Base-by-base conservation (phyloP, 2,888 invertebrate genomes). In the Aelia acuminata region DNA sequence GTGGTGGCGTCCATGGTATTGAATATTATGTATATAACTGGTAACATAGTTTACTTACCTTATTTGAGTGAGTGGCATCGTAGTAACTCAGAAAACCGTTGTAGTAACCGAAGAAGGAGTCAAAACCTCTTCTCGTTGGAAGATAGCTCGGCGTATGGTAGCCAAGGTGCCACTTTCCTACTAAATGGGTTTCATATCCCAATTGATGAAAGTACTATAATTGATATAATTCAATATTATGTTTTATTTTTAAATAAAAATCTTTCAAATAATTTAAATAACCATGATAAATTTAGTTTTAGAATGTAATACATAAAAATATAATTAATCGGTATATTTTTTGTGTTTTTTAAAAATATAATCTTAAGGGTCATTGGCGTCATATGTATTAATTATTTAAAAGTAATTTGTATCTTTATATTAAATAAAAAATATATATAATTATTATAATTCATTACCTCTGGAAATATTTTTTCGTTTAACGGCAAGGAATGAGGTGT, bases 161-260 rank as follows among this genome's bases (percentile, higher is more conserved):
- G 3, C 98, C 98, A 89, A 97, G 94, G 92, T 96, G 96, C 98
- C 98, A 98, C 93, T 98, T 98, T 39, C 98, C 98, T 20, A 98
- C 94, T 49, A 97, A 93, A 92, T 96, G 95, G 0, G 97, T 97
- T 5, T 93, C 92, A 92, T 98, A 98, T 0, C 96, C 97, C 13
- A 93, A 91, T 18, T 92, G 92, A 90, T 92, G 93, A 88, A 96
- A 93, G 89, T 95, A 94, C 92, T 96, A 87, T 0, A 89, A 89
- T n/a, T 48, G 18, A 70, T 1, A 43, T n/a, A n/a, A n/a, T 26
- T 57, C 26, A 26, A 26, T 57, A 7, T 26, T 4, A 26, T 57
- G 20, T 49, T 49, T 7, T 49, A 18, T 49, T 8, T 49, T 20
- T 49, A 3, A 49, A 49, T 49, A 49, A 49, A 20, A n/a, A n/a